Percentiles rank a stretch among this genome's conserved stretches.
These are phyloP conservation scores for Eurytoma californica DNA, from an alignment of 2,888 invertebrate species.

Conservation along the genomic window DNA sequence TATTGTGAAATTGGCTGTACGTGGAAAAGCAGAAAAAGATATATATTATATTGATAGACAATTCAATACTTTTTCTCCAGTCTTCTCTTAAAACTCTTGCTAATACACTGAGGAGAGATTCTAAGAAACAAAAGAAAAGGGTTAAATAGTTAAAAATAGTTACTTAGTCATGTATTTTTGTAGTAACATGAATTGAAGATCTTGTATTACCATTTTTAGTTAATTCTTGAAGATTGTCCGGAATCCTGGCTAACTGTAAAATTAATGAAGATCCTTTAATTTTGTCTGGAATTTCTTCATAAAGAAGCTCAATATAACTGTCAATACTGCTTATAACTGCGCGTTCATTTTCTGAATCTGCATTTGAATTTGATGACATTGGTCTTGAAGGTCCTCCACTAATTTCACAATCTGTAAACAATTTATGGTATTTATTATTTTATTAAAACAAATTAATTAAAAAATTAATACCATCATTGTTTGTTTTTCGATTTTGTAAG, in stretches of 20 bases:
- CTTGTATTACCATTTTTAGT: slow-evolving; percentile 89
- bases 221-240: slow-evolving; percentile 94
- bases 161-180: neutral
- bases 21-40: slow-evolving; percentile 98
- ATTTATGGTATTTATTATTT: neutral
- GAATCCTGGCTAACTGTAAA: slow-evolving; percentile 92
- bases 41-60: slow-evolving; percentile 97
- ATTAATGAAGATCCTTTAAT: slow-evolving; percentile 94
- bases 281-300: slow-evolving; percentile 96
- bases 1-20: slow-evolving; percentile 95
- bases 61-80: slow-evolving; percentile 96
- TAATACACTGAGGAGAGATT: slow-evolving; percentile 95
- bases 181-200: slow-evolving; percentile 21
- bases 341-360: slow-evolving; percentile 76
- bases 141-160: too few species aligned
- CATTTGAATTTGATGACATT: slow-evolving; percentile 68
- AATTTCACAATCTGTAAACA: slow-evolving; percentile 37
- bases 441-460: neutral
- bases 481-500: slow-evolving; percentile 85
- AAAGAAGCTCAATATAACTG: slow-evolving; percentile 95
- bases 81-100: slow-evolving; percentile 97
- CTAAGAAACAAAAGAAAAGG: slow-evolving; percentile 75
- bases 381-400: slow-evolving; percentile 66
- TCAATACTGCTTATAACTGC: slow-evolving; percentile 90
- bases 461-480: slow-evolving; percentile 60